Evolutionary conservation across 2,113 vertebrate genomes (phyloP).

Genomic region (Ia io): DNA sequence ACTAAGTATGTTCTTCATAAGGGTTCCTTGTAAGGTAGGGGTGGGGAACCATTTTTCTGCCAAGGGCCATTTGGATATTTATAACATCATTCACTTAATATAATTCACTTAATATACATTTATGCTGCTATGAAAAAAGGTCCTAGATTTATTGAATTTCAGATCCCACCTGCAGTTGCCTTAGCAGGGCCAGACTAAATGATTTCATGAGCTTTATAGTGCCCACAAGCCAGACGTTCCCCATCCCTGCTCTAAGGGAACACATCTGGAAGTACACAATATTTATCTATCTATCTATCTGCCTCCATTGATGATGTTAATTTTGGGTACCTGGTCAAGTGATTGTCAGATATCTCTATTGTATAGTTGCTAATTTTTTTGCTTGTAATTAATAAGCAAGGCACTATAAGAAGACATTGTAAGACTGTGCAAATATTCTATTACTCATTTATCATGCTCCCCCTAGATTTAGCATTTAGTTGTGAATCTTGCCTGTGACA

Average conservation of each 20-base stretch:
- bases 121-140: no score
- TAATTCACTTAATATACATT: no score
- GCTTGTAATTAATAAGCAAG: not conserved
- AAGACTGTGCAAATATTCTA: not conserved
- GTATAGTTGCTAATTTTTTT: not conserved
- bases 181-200: no score
- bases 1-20: not conserved
- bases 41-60: no score
- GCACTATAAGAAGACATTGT: not conserved
- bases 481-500: not conserved
- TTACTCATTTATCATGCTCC: not conserved
- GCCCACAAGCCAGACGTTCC: no score
- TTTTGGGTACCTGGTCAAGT: not conserved
- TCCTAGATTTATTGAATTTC: no score
- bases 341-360: not conserved
- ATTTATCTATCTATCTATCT: not conserved
- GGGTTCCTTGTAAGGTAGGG: not conserved
- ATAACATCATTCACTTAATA: no score
- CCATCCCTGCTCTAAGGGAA: not conserved
- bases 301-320: not conserved
- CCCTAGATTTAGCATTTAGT: not conserved
- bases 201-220: no score
- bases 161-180: no score
- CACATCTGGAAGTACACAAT: not conserved
- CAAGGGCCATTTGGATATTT: no score